Percentiles rank a stretch among this genome's conserved stretches.
phyloP scores from a whole-genome alignment of 1,140 invertebrate genomes.

The Aphis gossypii region DNA sequence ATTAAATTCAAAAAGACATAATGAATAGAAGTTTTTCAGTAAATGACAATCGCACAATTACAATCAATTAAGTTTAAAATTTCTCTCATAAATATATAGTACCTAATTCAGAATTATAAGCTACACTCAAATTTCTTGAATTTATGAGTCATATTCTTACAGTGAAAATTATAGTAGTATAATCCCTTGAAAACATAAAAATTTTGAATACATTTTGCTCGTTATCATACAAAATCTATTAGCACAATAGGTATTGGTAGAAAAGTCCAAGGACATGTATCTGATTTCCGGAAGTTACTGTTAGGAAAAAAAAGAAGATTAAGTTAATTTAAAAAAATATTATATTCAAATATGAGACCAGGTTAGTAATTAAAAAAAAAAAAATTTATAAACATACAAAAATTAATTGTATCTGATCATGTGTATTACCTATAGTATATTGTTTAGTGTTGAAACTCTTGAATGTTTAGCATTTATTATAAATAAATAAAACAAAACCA shows the following conservation, averaged over 20 bases:
- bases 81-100: too few relatives aligned
- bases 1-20: too few relatives aligned
- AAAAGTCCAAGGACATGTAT: neutral
- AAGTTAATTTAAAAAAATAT: neutral
- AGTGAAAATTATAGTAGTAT: neutral
- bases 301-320: neutral
- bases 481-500: too few relatives aligned
- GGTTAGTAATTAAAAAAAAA: neutral
- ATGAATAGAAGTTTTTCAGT: too few relatives aligned
- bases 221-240: neutral
- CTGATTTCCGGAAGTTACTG: neutral
- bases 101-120: too few relatives aligned
- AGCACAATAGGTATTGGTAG: neutral
- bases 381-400: neutral
- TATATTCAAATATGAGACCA: neutral
- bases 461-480: too few relatives aligned
- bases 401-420: neutral
- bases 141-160: neutral
- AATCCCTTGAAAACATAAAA: neutral
- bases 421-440: too few relatives aligned
- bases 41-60: too few relatives aligned
- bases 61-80: too few relatives aligned
- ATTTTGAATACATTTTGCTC: neutral
- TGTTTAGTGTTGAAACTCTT: too few relatives aligned
- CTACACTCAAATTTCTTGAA: too few relatives aligned